Evolutionary conservation across 2,113 vertebrate species (phyloP).

Genomic region (Syngnathoides biaculeatus): DNA sequence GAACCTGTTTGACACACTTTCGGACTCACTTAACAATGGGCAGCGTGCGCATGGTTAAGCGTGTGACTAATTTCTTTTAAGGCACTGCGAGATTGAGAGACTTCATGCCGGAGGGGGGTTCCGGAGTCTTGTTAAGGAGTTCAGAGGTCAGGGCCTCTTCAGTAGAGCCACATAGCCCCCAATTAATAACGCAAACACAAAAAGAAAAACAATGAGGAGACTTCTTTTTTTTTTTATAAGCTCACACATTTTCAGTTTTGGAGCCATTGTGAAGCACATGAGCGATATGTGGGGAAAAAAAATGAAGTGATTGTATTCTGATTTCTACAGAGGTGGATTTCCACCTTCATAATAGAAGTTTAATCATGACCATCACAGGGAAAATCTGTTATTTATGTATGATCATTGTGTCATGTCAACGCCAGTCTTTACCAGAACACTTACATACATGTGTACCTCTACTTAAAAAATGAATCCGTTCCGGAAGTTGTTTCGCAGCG

Average conservation of each 20-base stretch:
- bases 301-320: background rate
- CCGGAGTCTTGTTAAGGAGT: slow-evolving; percentile 66
- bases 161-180: slow-evolving; percentile 66
- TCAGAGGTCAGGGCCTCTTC: slow-evolving; percentile 66
- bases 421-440: too few relatives aligned
- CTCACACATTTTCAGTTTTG: slow-evolving; percentile 38
- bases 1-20: slow-evolving; percentile 68
- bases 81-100: slow-evolving; percentile 64
- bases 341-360: background rate
- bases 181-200: slow-evolving; percentile 72
- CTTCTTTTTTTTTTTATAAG: slow-evolving; percentile 49
- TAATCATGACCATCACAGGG: background rate
- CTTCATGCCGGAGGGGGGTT: slow-evolving; percentile 49
- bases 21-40: slow-evolving; percentile 61
- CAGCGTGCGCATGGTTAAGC: slow-evolving; percentile 65
- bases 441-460: too few relatives aligned
- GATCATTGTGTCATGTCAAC: too few relatives aligned
- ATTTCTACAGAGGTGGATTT: background rate
- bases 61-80: slow-evolving; percentile 73
- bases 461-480: too few relatives aligned
- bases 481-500: too few relatives aligned
- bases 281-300: slow-evolving; percentile 18
- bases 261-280: slow-evolving; percentile 11
- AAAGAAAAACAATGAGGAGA: slow-evolving; percentile 23
- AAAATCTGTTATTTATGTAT: background rate